Base-by-base conservation (phyloP, 2,888 invertebrate species). In the Myopa testacea region DNA sequence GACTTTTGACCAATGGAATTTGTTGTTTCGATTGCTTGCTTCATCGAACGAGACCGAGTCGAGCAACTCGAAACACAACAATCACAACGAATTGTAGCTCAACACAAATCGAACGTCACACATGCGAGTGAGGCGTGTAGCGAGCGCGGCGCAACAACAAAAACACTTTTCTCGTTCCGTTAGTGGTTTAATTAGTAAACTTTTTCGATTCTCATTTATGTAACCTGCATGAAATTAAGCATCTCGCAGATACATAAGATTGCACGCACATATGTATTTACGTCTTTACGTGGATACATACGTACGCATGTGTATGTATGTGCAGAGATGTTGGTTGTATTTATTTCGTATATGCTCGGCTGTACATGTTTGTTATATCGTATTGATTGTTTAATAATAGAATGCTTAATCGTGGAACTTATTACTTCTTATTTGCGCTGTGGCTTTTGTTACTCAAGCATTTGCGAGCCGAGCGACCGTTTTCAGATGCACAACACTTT, bases 1-100 rank as follows among this genome's bases (percentile, higher is more conserved):
- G 84, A 84, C 83, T 84, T 84, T 83, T 86, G 82, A 83, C 82
- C 84, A 84, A 82, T 82, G 81, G 78, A 81, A 81, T 79, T 77
- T 75, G 45, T 55, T 63, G 62, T 78, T 71, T 67, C 67, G 75
- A 75, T 75, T 67, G 45, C 65, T 65, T n/a, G 52, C 63, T 34
- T 37, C 38, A 4, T 74, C 37, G n/a, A 58, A 26, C 45, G 45
- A 45, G 3, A 45, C 10, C 45, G 45, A 45, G 45, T n/a, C 14
- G 37, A 4, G 60, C 16, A 72, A 62, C 4, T 26, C 8, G 58
- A 58, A 75, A n/a, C 67, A 60, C 26, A 50, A 26, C 68, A 69
- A 19, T 45, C 16, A 69, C 45, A 68, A 68, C 38, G 19, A 50
- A 55, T 38, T 67, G 65, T 74, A 50, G 38, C 38, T 40, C 65